A percentile compares a stretch with the other conserved stretches of the same genome.
Evolutionary conservation across 2,797 vertebrate genomes (phyloP).

Genomic region (Anomalospiza imberbis): DNA sequence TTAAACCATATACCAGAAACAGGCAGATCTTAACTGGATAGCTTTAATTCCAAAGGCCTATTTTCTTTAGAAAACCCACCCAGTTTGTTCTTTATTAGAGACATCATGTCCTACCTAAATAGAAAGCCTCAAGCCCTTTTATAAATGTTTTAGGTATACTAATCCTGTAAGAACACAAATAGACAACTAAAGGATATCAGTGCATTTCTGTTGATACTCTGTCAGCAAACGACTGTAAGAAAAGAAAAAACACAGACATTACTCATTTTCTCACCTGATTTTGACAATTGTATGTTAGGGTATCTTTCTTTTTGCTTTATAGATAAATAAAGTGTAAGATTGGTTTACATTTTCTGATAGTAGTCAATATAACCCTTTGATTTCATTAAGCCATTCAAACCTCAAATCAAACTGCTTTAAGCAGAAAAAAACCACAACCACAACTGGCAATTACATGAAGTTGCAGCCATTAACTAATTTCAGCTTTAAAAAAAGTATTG

Average conservation of each 20-base stretch:
- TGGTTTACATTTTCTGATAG: neutral
- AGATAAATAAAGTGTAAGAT: neutral
- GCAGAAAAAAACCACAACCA: neutral
- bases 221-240: constrained; percentile 78
- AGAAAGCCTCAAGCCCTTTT: neutral
- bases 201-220: constrained; percentile 86
- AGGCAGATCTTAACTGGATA: neutral
- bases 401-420: neutral
- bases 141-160: neutral
- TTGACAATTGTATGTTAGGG: neutral
- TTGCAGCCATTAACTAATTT: neutral
- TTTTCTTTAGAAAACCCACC: neutral
- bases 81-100: neutral
- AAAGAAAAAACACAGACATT: neutral
- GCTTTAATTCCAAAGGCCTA: neutral
- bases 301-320: neutral
- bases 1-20: neutral
- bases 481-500: neutral
- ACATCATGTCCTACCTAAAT: neutral
- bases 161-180: neutral
- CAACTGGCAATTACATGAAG: neutral
- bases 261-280: neutral
- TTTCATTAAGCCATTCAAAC: neutral
- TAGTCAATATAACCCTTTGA: neutral
- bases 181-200: constrained; percentile 82